Conservation (phyloP, 2,113 vertebrate species). For the Ameiurus melas region DNA sequence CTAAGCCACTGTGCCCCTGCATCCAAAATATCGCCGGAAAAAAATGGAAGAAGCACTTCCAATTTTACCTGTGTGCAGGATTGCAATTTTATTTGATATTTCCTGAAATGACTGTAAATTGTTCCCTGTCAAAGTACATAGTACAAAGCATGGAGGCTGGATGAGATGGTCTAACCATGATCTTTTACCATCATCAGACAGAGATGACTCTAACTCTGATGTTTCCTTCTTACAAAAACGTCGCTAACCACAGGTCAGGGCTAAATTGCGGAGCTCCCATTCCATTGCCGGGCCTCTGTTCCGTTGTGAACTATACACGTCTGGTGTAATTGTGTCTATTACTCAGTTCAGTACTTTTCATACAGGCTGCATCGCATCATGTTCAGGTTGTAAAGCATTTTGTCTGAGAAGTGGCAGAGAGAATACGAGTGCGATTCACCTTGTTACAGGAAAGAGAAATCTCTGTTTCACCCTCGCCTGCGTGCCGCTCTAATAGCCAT, state of each 20-base stretch:
- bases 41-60: not conserved
- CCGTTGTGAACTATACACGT: not conserved
- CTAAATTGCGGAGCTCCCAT: not conserved
- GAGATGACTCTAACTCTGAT: not conserved
- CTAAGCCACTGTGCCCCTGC: no score
- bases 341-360: not conserved
- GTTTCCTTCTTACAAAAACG: not conserved
- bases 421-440: not conserved
- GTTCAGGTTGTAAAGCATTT: not conserved
- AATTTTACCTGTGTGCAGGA: not conserved
- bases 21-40: not conserved
- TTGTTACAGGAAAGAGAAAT: conserved; percentile 23
- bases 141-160: not conserved
- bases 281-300: not conserved
- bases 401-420: not conserved
- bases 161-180: not conserved
- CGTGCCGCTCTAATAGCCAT: conserved; percentile 29
- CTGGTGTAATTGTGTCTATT: not conserved
- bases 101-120: not conserved
- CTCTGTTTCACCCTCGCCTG: conserved; percentile 20
- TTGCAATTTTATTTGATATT: not conserved
- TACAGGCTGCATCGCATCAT: not conserved
- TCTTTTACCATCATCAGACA: not conserved
- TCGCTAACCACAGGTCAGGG: not conserved
- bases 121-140: not conserved